Conservation (phyloP, 1,140 invertebrate species). For the Aphis craccivora region DNA sequence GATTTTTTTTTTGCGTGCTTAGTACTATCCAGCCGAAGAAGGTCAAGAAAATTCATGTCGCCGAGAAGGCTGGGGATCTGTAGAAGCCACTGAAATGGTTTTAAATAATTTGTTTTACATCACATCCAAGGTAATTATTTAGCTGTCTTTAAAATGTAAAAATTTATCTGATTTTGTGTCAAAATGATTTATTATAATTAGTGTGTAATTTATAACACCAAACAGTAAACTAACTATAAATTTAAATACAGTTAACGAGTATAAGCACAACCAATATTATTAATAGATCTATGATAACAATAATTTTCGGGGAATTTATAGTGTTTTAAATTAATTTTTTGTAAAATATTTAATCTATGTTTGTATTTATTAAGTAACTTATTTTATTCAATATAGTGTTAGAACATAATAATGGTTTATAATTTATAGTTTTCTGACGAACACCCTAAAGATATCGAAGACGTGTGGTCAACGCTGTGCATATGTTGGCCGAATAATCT, state of each 20-base stretch:
- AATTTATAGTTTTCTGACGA: conserved; percentile 86
- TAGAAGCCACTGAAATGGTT: conserved; percentile 99
- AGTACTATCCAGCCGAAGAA: conserved; percentile 78
- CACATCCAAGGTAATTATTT: conserved; percentile 82
- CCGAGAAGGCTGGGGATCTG: conserved; percentile 94
- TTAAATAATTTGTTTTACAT: conserved; percentile 99
- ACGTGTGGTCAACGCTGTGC: conserved; percentile 94
- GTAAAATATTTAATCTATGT: not conserved
- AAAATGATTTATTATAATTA: not conserved
- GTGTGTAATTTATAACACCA: not conserved
- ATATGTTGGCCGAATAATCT: conserved; percentile 96
- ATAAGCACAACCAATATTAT: not conserved
- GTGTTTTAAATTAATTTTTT: not conserved
- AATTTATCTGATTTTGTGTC: not conserved
- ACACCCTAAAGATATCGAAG: conserved; percentile 93
- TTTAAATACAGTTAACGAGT: not conserved
- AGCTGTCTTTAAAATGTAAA: not conserved
- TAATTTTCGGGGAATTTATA: not conserved
- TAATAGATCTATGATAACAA: not conserved
- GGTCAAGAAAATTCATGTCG: conserved; percentile 70
- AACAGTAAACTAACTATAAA: not conserved
- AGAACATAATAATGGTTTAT: not conserved
- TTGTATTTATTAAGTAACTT: not conserved
- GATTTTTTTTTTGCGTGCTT: conserved; percentile 58
- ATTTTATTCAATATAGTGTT: not conserved